Evolutionary conservation across 2,888 invertebrate species (phyloP).

Genomic region (Cryptocephalus moraei): DNA sequence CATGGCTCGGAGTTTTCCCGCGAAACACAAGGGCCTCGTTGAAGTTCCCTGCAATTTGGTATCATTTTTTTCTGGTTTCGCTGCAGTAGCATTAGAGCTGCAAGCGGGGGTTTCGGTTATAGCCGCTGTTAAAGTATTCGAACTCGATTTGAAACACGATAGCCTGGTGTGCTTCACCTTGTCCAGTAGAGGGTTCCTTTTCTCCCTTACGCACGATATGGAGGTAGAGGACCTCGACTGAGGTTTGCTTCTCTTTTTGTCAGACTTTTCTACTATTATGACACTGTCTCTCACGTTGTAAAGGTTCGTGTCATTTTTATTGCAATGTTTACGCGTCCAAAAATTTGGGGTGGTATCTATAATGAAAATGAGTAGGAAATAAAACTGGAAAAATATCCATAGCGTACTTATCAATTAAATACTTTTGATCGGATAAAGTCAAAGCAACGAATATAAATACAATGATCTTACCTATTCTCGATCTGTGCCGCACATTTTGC

Average conservation of each 20-base stretch:
- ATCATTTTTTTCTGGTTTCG: constrained; percentile 11
- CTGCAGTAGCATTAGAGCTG: constrained; percentile 8
- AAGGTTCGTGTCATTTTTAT: constrained; percentile 56
- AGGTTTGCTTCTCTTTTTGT: constrained; percentile 42
- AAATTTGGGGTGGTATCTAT: constrained; percentile 55
- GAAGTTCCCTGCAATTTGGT: constrained; percentile 8
- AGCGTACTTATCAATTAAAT: constrained; percentile 1
- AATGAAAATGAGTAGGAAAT: constrained; percentile 1
- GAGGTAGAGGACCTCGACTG: constrained; percentile 41
- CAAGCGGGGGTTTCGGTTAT: constrained; percentile 15
- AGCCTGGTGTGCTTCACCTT: constrained; percentile 60
- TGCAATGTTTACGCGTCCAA: constrained; percentile 50
- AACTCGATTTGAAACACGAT: constrained; percentile 54
- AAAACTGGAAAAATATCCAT: constrained; percentile 1
- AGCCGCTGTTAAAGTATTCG: constrained; percentile 42
- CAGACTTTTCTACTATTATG: constrained; percentile 48
- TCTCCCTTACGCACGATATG: constrained; percentile 45
- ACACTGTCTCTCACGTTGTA: constrained; percentile 56
- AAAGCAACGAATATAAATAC: no score
- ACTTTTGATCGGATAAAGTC: constrained; percentile 2
- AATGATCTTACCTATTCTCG: constrained; percentile 27
- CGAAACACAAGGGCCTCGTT: constrained; percentile 48
- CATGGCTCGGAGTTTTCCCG: constrained; percentile 61
- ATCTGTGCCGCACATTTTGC: constrained; percentile 22
- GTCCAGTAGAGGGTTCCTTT: constrained; percentile 58